phyloP scores from a whole-genome alignment of 2,113 vertebrate genomes.

The Larimichthys crocea region DNA sequence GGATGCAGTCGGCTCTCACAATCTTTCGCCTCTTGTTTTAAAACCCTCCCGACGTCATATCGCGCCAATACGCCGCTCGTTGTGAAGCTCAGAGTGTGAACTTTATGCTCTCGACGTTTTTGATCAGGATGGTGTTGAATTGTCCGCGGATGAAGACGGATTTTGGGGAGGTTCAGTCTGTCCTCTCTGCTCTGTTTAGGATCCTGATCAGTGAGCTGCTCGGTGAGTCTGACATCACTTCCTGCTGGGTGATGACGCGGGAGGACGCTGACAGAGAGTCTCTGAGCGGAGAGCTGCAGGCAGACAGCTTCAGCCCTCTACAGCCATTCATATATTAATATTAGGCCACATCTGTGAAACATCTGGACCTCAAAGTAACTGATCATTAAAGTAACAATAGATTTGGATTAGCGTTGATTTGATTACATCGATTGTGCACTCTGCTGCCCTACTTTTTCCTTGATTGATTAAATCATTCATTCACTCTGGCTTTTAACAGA shows the following conservation, averaged over 20 bases:
- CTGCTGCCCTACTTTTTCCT: background rate
- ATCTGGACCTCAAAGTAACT: too few relatives aligned
- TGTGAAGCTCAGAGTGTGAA: constrained; percentile 53
- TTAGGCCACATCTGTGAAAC: too few relatives aligned
- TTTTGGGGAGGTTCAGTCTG: constrained; percentile 58
- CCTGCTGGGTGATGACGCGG: constrained; percentile 14
- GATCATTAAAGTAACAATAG: background rate
- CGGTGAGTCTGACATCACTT: constrained; percentile 55
- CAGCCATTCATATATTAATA: too few relatives aligned
- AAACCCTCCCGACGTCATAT: constrained; percentile 68
- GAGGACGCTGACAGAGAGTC: background rate
- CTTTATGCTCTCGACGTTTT: constrained; percentile 79
- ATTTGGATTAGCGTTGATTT: background rate
- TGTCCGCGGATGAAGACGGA: constrained; percentile 90
- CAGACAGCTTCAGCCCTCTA: background rate
- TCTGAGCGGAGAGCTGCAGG: background rate
- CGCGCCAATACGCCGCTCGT: constrained; percentile 81
- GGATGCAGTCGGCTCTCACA: constrained; percentile 58
- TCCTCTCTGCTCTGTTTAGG: constrained; percentile 11
- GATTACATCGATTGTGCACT: background rate
- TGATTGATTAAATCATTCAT: background rate
- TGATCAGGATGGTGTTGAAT: background rate
- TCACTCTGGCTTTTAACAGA: background rate
- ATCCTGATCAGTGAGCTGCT: constrained; percentile 27
- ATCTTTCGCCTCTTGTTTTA: constrained; percentile 89